Conservation (phyloP, 1,140 invertebrate genomes). For the Apis cerana region DNA sequence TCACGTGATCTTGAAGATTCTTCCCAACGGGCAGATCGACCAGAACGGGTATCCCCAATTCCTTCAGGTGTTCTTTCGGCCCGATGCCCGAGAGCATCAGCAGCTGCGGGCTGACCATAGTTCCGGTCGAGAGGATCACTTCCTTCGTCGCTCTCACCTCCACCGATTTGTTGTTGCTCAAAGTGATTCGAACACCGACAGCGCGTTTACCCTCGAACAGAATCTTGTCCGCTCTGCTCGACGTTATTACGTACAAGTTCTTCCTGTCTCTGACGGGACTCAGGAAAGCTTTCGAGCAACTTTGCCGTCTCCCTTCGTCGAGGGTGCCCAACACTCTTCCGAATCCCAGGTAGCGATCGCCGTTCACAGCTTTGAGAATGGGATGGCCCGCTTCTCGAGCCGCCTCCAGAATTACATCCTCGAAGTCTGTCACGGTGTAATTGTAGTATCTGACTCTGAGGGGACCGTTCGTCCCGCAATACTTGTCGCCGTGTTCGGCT, state of each 20-base stretch:
- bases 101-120: too few relatives aligned
- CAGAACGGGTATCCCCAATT: too few relatives aligned
- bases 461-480: conserved; percentile 72
- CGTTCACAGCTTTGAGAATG: conserved; percentile 72
- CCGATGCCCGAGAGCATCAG: too few relatives aligned
- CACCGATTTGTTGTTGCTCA: too few relatives aligned
- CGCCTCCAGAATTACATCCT: conserved; percentile 75
- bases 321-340: conserved; percentile 78
- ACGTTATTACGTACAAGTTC: conserved; percentile 87
- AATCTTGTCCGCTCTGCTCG: conserved; percentile 44
- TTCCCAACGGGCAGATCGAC: too few relatives aligned
- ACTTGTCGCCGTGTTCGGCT: conserved; percentile 63
- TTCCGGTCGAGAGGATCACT: too few relatives aligned
- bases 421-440: conserved; percentile 70
- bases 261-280: conserved; percentile 81
- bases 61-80: too few relatives aligned
- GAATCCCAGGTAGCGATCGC: conserved; percentile 80
- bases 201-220: too few relatives aligned
- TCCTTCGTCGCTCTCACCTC: too few relatives aligned
- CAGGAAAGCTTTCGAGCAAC: conserved; percentile 84
- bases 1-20: too few relatives aligned
- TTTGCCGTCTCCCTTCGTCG: conserved; percentile 84
- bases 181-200: too few relatives aligned
- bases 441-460: conserved; percentile 80
- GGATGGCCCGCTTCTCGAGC: conserved; percentile 78